These are phyloP conservation scores for Gymnarchus niloticus DNA, from an alignment of 2,113 vertebrate genomes.

Conservation along the genomic window DNA sequence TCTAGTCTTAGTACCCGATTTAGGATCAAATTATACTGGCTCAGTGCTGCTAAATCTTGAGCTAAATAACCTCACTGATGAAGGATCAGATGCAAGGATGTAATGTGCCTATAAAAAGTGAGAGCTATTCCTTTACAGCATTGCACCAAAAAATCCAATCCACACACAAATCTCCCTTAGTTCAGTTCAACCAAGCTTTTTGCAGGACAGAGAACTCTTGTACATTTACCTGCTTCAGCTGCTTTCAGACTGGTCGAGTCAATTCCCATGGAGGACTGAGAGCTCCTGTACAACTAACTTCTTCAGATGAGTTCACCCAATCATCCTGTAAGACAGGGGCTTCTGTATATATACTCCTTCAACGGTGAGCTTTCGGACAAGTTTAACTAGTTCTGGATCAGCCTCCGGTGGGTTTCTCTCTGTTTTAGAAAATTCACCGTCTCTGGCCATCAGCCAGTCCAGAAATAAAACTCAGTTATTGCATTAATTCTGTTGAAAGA, in stretches of 20 bases:
- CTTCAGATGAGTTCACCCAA: neutral
- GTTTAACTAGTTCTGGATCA: neutral
- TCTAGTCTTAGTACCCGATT: neutral
- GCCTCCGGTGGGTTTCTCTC: neutral
- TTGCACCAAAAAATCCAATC: neutral
- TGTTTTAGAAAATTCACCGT: constrained; percentile 13
- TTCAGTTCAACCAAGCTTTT: neutral
- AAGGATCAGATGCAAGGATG: neutral
- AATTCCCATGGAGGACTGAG: neutral
- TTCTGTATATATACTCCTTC: neutral
- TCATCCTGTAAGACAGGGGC: neutral
- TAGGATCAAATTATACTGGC: neutral
- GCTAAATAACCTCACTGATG: neutral
- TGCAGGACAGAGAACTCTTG: neutral
- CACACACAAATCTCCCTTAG: neutral
- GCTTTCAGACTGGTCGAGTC: neutral
- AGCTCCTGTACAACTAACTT: neutral
- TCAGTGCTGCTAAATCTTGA: neutral
- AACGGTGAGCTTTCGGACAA: neutral
- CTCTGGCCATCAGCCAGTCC: too few relatives aligned
- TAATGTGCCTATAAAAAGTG: neutral
- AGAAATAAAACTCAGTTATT: neutral
- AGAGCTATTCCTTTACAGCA: neutral
- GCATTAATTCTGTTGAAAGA: constrained; percentile 3
- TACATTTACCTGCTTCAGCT: neutral